Base-by-base conservation (phyloP, 2,888 invertebrate species). In the Mimumesa dahlbomi region DNA sequence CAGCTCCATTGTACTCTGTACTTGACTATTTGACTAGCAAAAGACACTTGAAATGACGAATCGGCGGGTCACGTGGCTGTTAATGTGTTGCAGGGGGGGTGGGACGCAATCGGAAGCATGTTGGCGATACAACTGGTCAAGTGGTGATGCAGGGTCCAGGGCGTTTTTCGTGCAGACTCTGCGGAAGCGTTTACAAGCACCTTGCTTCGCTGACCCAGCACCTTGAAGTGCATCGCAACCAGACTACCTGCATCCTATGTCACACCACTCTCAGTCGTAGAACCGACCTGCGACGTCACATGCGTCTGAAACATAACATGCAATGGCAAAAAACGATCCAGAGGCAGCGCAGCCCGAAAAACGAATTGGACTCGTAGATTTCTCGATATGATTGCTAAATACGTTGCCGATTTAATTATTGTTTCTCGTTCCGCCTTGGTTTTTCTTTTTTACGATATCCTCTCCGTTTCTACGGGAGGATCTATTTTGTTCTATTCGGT, bases 31-130 rank as follows among this genome's bases (percentile, higher is more conserved):
- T 65, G 53, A 65, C 29, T 65, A 57, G 67, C 53, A 63, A 14
- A 57, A 21, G 52, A 18, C 25, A 25, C 14, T 52, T 1, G 11
- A 21, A 65, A 73, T 80, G 81, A 85, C 82, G 81, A 85, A 84
- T 75, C 83, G 88, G 67, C 80, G 87, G 87, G 88, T 88, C 84
- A 88, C 87, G 86, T 87, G 85, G 87, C 81, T 88, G 85, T 88
- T 88, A 80, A 87, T 89, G 89, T 89, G 89, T 89, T 89, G 87
- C 89, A 89, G 89, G 86, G 88, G 89, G 88, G 88, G 88, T 88
- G 86, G 89, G 89, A 87, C 88, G 88, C 81, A 89, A 89, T 87
- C 87, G 88, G 87, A 89, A 88, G 87, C 86, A 89, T 85, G 85
- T 88, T 86, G 88, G 87, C 84, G 87, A 87, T 85, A 85, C 88